phyloP scores from a whole-genome alignment of 2,888 invertebrate genomes.

The Mythimna impura region DNA sequence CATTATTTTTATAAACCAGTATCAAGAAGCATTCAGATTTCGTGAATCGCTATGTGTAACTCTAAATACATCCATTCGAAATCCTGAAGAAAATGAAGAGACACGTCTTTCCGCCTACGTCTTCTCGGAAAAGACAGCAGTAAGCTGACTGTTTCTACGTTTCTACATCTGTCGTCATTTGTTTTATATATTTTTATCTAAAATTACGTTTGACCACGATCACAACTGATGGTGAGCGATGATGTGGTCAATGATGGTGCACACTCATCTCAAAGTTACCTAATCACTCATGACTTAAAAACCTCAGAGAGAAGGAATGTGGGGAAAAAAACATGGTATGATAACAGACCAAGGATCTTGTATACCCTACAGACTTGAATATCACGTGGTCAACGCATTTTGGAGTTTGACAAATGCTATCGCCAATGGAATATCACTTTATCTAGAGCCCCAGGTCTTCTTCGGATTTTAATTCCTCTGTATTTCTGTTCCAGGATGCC shows the following conservation, averaged over 20 bases:
- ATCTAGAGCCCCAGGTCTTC: not conserved
- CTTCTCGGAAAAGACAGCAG: not conserved
- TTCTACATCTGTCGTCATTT: no score
- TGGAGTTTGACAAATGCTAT: no score
- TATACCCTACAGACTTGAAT: no score
- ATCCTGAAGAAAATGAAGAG: not conserved
- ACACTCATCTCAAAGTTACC: not conserved
- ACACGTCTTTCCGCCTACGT: not conserved
- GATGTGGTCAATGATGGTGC: not conserved
- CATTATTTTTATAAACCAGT: not conserved
- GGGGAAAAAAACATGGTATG: no score
- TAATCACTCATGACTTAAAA: not conserved
- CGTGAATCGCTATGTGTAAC: no score
- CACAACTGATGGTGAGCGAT: not conserved
- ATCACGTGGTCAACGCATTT: no score
- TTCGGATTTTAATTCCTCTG: not conserved
- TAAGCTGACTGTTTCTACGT: no score
- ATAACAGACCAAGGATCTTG: no score
- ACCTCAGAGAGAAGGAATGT: not conserved
- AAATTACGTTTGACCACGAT: not conserved
- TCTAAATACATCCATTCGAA: not conserved
- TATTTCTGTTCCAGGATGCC: constrained; percentile 93
- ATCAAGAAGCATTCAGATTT: not conserved
- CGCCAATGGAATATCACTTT: no score
- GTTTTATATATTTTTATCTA: no score